Evolutionary conservation across 2,797 vertebrate species (phyloP).

Genomic region (Uromys caudimaculatus): DNA sequence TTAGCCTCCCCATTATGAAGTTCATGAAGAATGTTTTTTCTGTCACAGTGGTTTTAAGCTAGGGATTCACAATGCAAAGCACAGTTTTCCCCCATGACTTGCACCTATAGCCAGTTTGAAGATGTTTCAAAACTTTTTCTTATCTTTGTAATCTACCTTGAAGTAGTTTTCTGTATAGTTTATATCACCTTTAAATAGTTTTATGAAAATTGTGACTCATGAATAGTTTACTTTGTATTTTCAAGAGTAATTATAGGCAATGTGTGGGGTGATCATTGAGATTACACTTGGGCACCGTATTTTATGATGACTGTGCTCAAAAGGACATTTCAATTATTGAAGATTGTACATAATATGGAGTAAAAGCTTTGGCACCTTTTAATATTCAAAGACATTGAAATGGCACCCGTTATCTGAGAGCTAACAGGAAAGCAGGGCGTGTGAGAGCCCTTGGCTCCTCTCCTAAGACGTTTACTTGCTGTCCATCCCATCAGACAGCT

Average conservation of each 20-base stretch:
- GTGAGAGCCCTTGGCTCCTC: neutral
- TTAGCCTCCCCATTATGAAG: neutral
- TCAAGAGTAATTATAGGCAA: conserved; percentile 6
- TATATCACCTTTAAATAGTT: neutral
- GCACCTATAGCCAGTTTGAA: neutral
- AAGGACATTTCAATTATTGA: conserved; percentile 14
- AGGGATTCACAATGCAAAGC: neutral
- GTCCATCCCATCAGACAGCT: neutral
- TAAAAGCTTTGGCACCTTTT: neutral
- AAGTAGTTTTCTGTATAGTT: neutral
- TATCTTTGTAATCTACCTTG: neutral
- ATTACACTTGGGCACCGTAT: neutral
- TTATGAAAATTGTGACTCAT: neutral
- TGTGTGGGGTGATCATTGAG: neutral
- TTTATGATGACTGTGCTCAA: neutral
- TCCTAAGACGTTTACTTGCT: neutral
- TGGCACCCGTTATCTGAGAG: neutral
- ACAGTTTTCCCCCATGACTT: neutral
- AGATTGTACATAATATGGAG: neutral
- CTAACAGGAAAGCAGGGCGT: neutral
- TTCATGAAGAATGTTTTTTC: neutral
- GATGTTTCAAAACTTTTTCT: neutral
- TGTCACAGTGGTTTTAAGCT: neutral
- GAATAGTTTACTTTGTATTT: conserved; percentile 32
- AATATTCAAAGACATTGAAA: neutral